Evolutionary conservation across 1,140 invertebrate species (phyloP).

Genomic region (Drosophila tropicalis): DNA sequence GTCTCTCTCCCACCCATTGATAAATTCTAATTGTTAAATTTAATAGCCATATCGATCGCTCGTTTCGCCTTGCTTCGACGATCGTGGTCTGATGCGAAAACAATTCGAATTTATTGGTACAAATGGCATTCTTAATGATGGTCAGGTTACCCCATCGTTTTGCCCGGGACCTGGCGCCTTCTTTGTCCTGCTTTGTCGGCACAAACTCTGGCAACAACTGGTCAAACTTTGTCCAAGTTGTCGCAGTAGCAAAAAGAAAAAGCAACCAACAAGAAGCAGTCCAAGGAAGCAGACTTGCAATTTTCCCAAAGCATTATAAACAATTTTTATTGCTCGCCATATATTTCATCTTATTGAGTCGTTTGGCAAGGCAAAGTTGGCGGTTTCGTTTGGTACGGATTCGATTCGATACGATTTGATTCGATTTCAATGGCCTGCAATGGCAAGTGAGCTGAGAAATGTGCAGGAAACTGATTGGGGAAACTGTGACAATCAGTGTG

Average conservation of each 20-base stretch:
- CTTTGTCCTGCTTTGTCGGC: constrained; percentile 73
- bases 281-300: constrained; percentile 23
- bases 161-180: constrained; percentile 52
- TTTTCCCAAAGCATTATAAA: constrained; percentile 79
- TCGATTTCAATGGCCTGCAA: constrained; percentile 35
- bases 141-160: constrained; percentile 48
- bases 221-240: constrained; percentile 43
- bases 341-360: constrained; percentile 83
- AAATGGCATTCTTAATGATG: constrained; percentile 80
- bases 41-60: constrained; percentile 81
- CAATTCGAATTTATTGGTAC: constrained; percentile 80
- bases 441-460: constrained; percentile 45
- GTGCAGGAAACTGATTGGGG: constrained; percentile 32
- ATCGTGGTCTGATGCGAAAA: constrained; percentile 28
- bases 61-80: constrained; percentile 5
- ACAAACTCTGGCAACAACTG: constrained; percentile 19
- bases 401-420: constrained; percentile 12
- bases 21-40: constrained; percentile 83
- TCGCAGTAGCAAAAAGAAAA: constrained; percentile 57
- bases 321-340: constrained; percentile 82
- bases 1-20: constrained; percentile 52
- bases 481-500: constrained; percentile 9
- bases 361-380: constrained; percentile 43
- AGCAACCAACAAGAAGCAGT: constrained; percentile 19
- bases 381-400: constrained; percentile 2